Percentiles rank a stretch among this genome's conserved stretches.
These are phyloP conservation scores for Lithophane ornitopus DNA, from an alignment of 2,888 invertebrate genomes.

Conservation along the genomic window DNA sequence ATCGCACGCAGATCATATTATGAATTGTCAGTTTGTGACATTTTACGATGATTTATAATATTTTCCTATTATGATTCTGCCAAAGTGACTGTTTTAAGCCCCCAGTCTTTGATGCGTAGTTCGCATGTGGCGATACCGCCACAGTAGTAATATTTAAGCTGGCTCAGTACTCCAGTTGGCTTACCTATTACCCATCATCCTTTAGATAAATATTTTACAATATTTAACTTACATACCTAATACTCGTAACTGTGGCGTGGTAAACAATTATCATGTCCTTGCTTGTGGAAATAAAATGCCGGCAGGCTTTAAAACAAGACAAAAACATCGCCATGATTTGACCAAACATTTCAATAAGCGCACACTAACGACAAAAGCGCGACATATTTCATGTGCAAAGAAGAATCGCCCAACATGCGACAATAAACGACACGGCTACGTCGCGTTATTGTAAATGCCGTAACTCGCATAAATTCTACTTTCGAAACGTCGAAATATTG, in stretches of 20 bases:
- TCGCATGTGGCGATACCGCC: too few species aligned
- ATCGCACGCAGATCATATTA: too few species aligned
- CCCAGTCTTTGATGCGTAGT: too few species aligned
- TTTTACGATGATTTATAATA: too few species aligned
- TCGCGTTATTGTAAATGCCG: slow-evolving; percentile 68
- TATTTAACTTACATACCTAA: neutral
- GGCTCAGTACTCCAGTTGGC: too few species aligned
- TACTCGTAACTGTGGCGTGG: too few species aligned
- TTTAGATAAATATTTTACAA: neutral
- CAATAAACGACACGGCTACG: slow-evolving; percentile 64
- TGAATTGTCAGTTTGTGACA: too few species aligned
- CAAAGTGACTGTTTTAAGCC: too few species aligned
- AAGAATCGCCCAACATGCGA: slow-evolving; percentile 63
- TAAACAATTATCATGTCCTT: neutral
- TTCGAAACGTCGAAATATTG: slow-evolving; percentile 63
- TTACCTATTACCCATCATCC: neutral
- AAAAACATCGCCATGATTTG: neutral
- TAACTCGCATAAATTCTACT: slow-evolving; percentile 67
- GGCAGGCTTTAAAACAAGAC: neutral
- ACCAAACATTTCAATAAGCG: slow-evolving; percentile 51
- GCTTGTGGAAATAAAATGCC: neutral
- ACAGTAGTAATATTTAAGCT: neutral
- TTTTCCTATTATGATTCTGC: too few species aligned
- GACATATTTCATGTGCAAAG: slow-evolving; percentile 65
- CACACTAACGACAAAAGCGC: slow-evolving; percentile 58